Percentiles rank a stretch among this genome's conserved stretches.
Evolutionary conservation across 2,113 vertebrate species (phyloP).

Genomic region (Oophaga pumilio): DNA sequence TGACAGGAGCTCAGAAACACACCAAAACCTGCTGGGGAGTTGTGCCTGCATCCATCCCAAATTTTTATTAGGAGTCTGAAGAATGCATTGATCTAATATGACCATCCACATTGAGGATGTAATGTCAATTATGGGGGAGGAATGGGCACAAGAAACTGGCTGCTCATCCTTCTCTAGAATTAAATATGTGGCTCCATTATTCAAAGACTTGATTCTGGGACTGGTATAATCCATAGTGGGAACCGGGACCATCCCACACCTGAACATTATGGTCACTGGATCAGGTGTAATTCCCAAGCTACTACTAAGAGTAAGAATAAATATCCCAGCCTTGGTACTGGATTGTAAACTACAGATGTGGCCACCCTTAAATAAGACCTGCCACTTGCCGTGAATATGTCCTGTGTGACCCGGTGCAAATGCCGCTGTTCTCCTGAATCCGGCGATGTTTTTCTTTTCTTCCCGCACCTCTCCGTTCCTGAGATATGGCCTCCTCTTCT

Average conservation of each 20-base stretch:
- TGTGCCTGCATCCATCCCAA: neutral
- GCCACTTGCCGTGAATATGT: too few species aligned
- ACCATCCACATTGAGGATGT: constrained; percentile 1
- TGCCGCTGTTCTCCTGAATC: too few species aligned
- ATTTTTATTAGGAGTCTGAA: constrained; percentile 15
- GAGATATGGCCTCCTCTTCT: too few species aligned
- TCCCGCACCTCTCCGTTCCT: too few species aligned
- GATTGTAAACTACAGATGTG: too few species aligned
- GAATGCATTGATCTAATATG: neutral
- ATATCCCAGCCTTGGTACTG: neutral
- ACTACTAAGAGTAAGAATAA: neutral
- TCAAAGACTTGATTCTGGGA: neutral
- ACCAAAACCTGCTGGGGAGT: constrained; percentile 1
- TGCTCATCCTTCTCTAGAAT: neutral
- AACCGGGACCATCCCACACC: too few species aligned
- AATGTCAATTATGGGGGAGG: neutral
- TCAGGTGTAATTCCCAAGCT: neutral
- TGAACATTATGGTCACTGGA: neutral
- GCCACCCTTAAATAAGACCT: too few species aligned
- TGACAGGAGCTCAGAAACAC: constrained; percentile 25
- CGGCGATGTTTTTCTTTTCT: too few species aligned
- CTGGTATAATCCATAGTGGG: neutral
- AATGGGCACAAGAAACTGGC: too few species aligned
- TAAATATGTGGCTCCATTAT: neutral
- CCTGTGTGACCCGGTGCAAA: too few species aligned